Evolutionary conservation across 2,888 invertebrate species (phyloP).

Genomic region (Andrena fulva): DNA sequence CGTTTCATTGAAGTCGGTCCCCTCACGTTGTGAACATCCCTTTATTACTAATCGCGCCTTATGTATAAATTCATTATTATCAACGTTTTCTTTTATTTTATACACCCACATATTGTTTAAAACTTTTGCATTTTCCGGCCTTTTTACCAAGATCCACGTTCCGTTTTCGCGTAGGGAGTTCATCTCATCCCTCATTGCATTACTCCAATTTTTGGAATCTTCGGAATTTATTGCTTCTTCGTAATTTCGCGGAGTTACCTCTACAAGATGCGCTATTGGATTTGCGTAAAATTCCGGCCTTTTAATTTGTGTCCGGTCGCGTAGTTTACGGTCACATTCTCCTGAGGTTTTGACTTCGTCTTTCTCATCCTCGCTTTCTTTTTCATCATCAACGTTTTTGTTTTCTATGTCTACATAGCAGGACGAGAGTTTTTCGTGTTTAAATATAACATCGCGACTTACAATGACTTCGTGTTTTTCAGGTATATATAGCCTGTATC

Average conservation of each 20-base stretch:
- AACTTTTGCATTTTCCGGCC: no score
- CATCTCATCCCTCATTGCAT: no score
- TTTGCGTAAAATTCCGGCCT: background rate
- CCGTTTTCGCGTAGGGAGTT: no score
- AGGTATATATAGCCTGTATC: conserved; percentile 2
- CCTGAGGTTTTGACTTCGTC: background rate
- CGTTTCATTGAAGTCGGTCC: no score
- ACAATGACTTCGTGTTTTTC: background rate
- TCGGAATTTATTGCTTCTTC: background rate
- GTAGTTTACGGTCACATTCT: background rate
- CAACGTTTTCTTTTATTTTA: no score
- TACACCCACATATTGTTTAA: no score
- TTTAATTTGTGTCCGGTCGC: background rate
- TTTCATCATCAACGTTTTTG: background rate
- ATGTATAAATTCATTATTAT: no score
- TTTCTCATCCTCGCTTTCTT: background rate
- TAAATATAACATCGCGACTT: background rate
- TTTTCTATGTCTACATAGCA: background rate
- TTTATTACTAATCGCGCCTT: no score
- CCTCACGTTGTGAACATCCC: no score
- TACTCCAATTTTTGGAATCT: no score
- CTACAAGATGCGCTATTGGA: background rate
- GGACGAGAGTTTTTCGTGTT: background rate
- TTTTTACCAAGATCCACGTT: no score
- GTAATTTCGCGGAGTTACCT: background rate